These are phyloP conservation scores for Diprion similis DNA, from an alignment of 1,140 invertebrate species.

Conservation along the genomic window DNA sequence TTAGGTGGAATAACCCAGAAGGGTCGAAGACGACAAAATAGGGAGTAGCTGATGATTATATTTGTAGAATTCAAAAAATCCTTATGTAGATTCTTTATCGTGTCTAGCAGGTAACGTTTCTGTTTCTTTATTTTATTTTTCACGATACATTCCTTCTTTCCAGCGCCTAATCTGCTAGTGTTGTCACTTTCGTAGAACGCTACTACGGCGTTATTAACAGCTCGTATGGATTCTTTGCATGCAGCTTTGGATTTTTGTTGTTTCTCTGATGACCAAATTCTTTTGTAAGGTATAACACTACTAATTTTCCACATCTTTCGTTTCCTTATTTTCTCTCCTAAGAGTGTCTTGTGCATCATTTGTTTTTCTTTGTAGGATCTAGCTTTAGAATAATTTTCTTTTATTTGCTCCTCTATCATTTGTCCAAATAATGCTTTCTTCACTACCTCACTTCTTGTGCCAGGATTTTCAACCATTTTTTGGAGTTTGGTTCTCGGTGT, in stretches of 20 bases:
- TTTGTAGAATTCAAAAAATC: background rate
- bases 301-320: background rate
- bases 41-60: background rate
- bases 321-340: background rate
- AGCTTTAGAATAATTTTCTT: background rate
- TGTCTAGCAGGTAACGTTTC: slow-evolving; percentile 12
- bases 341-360: background rate
- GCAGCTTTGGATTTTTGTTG: background rate
- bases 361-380: background rate
- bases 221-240: background rate
- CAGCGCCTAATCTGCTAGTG: background rate
- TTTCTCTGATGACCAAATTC: background rate
- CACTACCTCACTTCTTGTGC: background rate
- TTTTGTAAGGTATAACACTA: background rate
- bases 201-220: background rate
- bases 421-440: background rate
- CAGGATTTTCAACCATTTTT: background rate
- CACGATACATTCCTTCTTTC: slow-evolving; percentile 16
- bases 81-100: slow-evolving; percentile 19
- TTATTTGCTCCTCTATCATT: background rate
- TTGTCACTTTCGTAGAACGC: slow-evolving; percentile 7
- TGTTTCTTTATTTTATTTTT: slow-evolving; percentile 16
- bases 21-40: too few species aligned
- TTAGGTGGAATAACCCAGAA: background rate
- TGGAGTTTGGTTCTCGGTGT: slow-evolving; percentile 5